phyloP scores from a whole-genome alignment of 1,140 invertebrate genomes.

The Delia radicum region DNA sequence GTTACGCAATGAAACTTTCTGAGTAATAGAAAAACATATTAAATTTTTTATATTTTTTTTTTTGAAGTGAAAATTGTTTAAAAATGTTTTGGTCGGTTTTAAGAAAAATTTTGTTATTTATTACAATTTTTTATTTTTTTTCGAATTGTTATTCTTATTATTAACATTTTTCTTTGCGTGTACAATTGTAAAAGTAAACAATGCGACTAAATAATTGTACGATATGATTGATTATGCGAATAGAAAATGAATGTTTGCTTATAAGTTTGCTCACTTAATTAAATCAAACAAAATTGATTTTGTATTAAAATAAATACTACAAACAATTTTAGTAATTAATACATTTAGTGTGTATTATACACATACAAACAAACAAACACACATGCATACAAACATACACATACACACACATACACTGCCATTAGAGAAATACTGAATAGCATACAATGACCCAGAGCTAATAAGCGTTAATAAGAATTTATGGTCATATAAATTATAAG shows the following conservation, averaged over 20 bases:
- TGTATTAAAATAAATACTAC: not conserved
- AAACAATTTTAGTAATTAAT: not conserved
- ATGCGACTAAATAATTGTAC: not conserved
- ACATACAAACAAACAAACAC: not conserved
- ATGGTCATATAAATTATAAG: not conserved
- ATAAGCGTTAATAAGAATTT: not conserved
- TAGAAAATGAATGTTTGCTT: not conserved
- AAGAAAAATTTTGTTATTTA: too few relatives aligned
- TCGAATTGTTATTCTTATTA: too few relatives aligned
- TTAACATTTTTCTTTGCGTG: not conserved
- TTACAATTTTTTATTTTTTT: too few relatives aligned
- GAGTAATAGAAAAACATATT: too few relatives aligned
- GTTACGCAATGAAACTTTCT: too few relatives aligned
- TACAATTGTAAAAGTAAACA: not conserved
- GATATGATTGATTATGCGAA: not conserved
- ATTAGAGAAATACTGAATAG: not conserved
- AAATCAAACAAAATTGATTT: conserved; percentile 5
- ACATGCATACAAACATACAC: not conserved
- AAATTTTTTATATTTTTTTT: too few relatives aligned
- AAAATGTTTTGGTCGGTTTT: too few relatives aligned
- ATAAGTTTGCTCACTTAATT: not conserved
- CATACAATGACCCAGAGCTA: not conserved
- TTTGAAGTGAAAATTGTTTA: too few relatives aligned
- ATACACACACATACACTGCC: not conserved
- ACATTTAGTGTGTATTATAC: not conserved